Conservation (phyloP, 2,113 vertebrate genomes). For the Lynx canadensis region DNA sequence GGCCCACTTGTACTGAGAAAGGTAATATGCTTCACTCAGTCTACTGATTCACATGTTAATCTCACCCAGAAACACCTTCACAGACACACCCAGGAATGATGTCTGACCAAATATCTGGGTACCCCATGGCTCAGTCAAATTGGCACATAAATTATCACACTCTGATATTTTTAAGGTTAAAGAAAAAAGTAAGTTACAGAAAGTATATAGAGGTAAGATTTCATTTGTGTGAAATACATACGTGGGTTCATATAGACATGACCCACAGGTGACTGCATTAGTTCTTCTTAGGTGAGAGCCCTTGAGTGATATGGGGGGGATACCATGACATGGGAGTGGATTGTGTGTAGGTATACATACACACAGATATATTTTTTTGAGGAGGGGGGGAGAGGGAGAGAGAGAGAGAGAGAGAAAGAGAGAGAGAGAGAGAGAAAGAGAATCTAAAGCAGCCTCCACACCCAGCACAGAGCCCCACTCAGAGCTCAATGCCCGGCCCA, state of each 20-base stretch:
- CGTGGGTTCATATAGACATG: not conserved
- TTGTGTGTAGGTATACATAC: not conserved
- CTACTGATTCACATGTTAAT: too few relatives aligned
- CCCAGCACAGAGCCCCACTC: too few relatives aligned
- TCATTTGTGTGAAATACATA: not conserved
- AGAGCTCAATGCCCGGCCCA: too few relatives aligned
- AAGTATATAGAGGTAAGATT: not conserved
- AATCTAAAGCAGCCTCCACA: too few relatives aligned
- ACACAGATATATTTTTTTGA: not conserved
- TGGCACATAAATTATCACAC: not conserved
- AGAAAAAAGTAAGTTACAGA: not conserved
- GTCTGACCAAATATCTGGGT: not conserved
- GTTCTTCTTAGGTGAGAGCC: not conserved
- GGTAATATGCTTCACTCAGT: not conserved
- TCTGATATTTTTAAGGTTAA: not conserved
- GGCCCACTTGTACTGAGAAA: not conserved
- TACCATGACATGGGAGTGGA: not conserved
- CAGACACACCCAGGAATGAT: too few relatives aligned
- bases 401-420: too few relatives aligned
- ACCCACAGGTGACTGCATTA: not conserved
- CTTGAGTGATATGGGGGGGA: rapidly evolving
- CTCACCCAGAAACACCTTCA: too few relatives aligned
- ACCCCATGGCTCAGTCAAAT: not conserved
- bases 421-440: too few relatives aligned
- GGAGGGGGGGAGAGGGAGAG: too few relatives aligned